Evolutionary conservation across 2,797 vertebrate genomes (phyloP).

Genomic region (Neoniphon sammara): DNA sequence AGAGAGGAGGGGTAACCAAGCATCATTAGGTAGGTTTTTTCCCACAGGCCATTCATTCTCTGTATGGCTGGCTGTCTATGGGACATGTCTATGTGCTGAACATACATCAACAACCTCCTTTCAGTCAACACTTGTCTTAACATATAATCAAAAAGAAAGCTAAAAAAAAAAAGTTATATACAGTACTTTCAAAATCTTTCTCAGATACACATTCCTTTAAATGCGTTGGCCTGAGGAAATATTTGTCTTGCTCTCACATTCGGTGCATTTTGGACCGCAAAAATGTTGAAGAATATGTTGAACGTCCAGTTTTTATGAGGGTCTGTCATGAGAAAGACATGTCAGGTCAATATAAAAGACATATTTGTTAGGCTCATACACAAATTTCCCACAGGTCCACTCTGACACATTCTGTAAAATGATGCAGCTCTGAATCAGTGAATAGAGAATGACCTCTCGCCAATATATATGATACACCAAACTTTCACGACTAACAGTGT

Average conservation of each 20-base stretch:
- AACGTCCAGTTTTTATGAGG: constrained; percentile 14
- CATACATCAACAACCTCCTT: constrained; percentile 47
- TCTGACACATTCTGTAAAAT: constrained; percentile 38
- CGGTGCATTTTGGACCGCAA: constrained; percentile 29
- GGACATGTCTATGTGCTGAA: constrained; percentile 47
- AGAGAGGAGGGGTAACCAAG: constrained; percentile 68
- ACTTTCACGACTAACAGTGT: constrained; percentile 2
- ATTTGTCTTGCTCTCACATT: constrained; percentile 14
- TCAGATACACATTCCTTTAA: constrained; percentile 27
- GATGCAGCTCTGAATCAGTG: constrained; percentile 38
- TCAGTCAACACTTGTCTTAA: constrained; percentile 62
- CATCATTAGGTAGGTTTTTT: constrained; percentile 68
- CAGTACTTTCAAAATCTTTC: constrained; percentile 8
- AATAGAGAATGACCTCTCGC: constrained; percentile 41
- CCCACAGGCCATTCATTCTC: constrained; percentile 71
- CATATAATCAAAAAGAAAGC: constrained; percentile 15
- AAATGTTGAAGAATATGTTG: constrained; percentile 25
- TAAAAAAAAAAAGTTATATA: no score
- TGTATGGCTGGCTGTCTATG: constrained; percentile 57
- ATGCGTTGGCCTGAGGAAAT: constrained; percentile 16
- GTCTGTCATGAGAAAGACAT: constrained; percentile 10
- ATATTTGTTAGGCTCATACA: constrained; percentile 38
- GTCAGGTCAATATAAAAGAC: constrained; percentile 34
- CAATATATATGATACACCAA: constrained; percentile 43
- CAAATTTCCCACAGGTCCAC: constrained; percentile 38